A percentile compares a stretch with the other conserved stretches of the same genome.
Evolutionary conservation across 2,113 vertebrate genomes (phyloP).

Genomic region (Empidonax traillii): DNA sequence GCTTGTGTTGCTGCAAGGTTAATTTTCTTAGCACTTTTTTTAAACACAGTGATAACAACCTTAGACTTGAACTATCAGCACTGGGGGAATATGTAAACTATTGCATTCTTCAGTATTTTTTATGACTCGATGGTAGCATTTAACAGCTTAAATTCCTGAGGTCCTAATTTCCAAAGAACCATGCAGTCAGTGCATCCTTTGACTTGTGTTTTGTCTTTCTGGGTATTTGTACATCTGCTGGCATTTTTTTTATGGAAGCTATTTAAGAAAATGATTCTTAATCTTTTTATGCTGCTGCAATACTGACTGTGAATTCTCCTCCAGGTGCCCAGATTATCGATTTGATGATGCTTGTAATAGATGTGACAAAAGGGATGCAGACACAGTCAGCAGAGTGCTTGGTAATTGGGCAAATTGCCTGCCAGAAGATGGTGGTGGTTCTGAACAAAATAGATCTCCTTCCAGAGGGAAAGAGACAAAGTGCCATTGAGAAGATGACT

Average conservation of each 20-base stretch:
- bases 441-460: constrained; percentile 95
- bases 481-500: constrained; percentile 92
- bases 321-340: constrained; percentile 97
- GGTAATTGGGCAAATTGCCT: constrained; percentile 95
- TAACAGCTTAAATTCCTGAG: neutral
- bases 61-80: neutral
- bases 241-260: neutral
- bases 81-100: neutral
- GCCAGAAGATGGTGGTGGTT: constrained; percentile 92
- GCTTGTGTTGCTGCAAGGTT: neutral
- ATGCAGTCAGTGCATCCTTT: neutral
- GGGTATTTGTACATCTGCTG: neutral
- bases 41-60: neutral
- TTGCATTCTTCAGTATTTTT: neutral
- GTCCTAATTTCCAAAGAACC: neutral
- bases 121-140: fast-evolving
- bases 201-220: neutral
- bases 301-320: constrained; percentile 39
- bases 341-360: constrained; percentile 97
- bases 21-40: neutral
- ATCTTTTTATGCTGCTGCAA: neutral
- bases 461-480: constrained; percentile 85
- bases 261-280: neutral
- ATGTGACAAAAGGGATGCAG: constrained; percentile 97
- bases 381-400: constrained; percentile 98